Base-by-base conservation (phyloP, 1,140 invertebrate genomes). In the Lepidotrigona ventralis region DNA sequence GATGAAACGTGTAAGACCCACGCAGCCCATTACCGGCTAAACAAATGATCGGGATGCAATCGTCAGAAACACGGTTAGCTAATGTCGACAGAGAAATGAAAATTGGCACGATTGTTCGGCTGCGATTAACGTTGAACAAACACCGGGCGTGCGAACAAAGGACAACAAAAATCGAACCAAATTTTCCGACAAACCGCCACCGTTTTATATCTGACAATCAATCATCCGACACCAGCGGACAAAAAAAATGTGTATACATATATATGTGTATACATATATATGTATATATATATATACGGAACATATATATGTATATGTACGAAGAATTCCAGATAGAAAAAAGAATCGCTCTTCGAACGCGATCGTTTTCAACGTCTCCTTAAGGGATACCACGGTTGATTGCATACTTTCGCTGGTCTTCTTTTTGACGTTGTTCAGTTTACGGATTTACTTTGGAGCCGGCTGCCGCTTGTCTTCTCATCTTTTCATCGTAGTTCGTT, bases 381-480 rank as follows among this genome's bases (percentile, higher is more conserved):
- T 63, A 53, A 56, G 33, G 56, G 53, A 51, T 53, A 9, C 19
- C 19, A 26, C 15, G 19, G 8, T 58, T 69, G 11, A 19, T 26
- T 8, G 54, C 17, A 4, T 8, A 17, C 14, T 26, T 5, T 6
- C 15, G 26, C 8, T 15, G 6, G 12, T 17, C 9, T 26, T 21
- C 2, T 15, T 53, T 39, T 4, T 29, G 2, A 19, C 51, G 39
- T 46, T 8, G 39, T 70, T 70, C 54, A 19, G 56, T 21, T 15
- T 14, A 6, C 19, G 26, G 29, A n/a, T 17, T 46, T 39, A 60
- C 17, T 79, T 75, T 23, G 46, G 64, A 75, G 79, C 81, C 88
- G 88, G 90, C 88, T 81, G 86, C 90, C 88, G 89, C 88, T 90
- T 70, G 72, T 76, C 33, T 64, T 63, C 15, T 54, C 12, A 0